phyloP scores from a whole-genome alignment of 2,888 invertebrate species.

The Orthonevra nobilis region DNA sequence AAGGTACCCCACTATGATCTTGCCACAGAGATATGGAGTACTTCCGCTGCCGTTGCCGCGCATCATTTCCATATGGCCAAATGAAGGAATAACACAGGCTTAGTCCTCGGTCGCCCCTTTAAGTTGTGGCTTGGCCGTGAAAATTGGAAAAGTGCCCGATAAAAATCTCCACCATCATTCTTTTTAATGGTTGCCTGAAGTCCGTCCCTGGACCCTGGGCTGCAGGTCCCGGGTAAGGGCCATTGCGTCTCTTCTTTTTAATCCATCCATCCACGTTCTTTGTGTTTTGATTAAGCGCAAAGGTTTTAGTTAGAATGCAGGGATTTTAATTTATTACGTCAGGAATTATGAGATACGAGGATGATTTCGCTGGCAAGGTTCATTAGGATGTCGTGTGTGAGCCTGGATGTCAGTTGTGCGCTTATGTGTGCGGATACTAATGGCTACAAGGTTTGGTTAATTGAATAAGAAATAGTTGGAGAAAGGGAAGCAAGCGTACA shows the following conservation, averaged over 20 bases:
- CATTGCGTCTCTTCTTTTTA: background rate
- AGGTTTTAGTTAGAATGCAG: conserved; percentile 29
- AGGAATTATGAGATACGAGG: conserved; percentile 61
- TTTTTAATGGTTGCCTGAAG: conserved; percentile 58
- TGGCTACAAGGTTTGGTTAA: conserved; percentile 42
- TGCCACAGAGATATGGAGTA: conserved; percentile 35
- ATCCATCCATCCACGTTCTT: conserved; percentile 25
- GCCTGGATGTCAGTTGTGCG: conserved; percentile 9
- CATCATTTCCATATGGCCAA: conserved; percentile 45
- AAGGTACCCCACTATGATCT: conserved; percentile 23
- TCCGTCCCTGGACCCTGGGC: background rate
- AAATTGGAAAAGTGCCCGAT: conserved; percentile 70
- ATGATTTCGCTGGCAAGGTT: conserved; percentile 57
- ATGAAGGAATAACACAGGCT: conserved; percentile 7
- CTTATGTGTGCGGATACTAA: conserved; percentile 6
- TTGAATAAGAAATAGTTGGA: conserved; percentile 65
- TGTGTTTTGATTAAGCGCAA: conserved; percentile 62
- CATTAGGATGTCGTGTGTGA: conserved; percentile 53
- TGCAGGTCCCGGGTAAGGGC: background rate
- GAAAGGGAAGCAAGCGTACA: too few relatives aligned
- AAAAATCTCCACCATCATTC: conserved; percentile 68
- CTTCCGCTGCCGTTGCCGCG: background rate
- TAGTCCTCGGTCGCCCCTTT: conserved; percentile 17
- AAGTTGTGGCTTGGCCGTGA: conserved; percentile 55
- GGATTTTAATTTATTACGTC: conserved; percentile 66